Evolutionary conservation across 2,888 invertebrate species (phyloP), one percentile per base, ranked within the genome.

Genomic region (Liodrosophila aerea): DNA sequence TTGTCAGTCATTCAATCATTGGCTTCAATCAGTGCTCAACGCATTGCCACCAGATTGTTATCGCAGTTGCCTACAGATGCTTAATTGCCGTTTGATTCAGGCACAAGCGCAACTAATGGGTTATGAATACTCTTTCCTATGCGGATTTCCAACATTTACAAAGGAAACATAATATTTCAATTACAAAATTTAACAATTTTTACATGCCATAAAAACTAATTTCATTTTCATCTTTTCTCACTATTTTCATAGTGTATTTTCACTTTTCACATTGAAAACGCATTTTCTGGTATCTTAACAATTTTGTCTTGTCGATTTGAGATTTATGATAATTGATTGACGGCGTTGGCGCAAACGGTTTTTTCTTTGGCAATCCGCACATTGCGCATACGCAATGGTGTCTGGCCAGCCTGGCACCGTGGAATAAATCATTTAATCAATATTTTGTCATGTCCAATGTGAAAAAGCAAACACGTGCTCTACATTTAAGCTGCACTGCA

Each of bases 391-490:
- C 82, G 84, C 82, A 84, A 37, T 58, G 76, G 43, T 68, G 72
- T 56, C 65, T 40, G 51, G 50, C 37, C 59, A 51, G 51, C 52
- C 1, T 37, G 16, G n/a, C n/a, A 47, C 49, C 50, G 31, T 13
- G 22, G 37, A 46, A 80, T 84, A 80, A 84, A 84, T 80, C 85
- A 80, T 84, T 80, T 64, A 71, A 80, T 84, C 78, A 81, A 80
- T 80, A 80, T 81, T 80, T 74, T 84, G 78, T 81, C 82, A 81
- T 77, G 83, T 71, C 44, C 53, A 43, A 29, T 54, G 58, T 60
- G 65, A 68, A 77, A 70, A 69, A 66, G 43, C 61, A 64, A 83
- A 78, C 78, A 84, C 84, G 64, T 80, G 78, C 84, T 76, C 78
- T 64, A 77, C 67, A 78, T 78, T 83, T 58, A n/a, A 46, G 51